phyloP scores from a whole-genome alignment of 2,113 vertebrate species.

The Mobula hypostoma region DNA sequence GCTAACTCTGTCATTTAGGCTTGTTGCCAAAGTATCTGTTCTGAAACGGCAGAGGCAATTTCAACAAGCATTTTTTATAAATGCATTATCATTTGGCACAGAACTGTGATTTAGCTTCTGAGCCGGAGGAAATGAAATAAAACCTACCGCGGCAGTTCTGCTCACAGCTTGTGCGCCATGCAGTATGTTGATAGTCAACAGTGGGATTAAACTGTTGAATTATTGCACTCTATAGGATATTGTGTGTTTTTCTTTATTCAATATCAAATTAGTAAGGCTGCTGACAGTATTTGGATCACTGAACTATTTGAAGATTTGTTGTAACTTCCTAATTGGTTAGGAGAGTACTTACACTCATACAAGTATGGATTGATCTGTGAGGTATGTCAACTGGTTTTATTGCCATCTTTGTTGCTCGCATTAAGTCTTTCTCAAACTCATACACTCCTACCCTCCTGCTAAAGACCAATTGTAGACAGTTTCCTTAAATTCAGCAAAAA shows the following conservation, averaged over 20 bases:
- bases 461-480: too few species aligned
- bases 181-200: constrained; percentile 32
- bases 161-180: constrained; percentile 19
- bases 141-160: constrained; percentile 25
- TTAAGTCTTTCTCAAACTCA: not conserved
- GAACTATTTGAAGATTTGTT: constrained; percentile 34
- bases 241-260: constrained; percentile 31
- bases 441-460: not conserved
- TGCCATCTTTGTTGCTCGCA: not conserved
- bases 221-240: constrained; percentile 34
- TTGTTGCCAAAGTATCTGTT: constrained; percentile 58
- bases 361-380: not conserved
- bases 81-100: constrained; percentile 66
- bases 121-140: constrained; percentile 24
- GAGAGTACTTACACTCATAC: not conserved
- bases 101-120: constrained; percentile 30
- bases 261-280: constrained; percentile 33
- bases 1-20: constrained; percentile 51
- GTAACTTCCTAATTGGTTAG: constrained; percentile 20
- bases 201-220: constrained; percentile 35
- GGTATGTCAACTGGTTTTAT: not conserved
- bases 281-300: constrained; percentile 32
- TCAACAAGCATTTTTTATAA: constrained; percentile 37
- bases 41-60: constrained; percentile 58
- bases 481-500: not conserved